A percentile compares a stretch with the other conserved stretches of the same genome.
Conservation (phyloP, 2,888 invertebrate genomes). For the Onchidella celtica region DNA sequence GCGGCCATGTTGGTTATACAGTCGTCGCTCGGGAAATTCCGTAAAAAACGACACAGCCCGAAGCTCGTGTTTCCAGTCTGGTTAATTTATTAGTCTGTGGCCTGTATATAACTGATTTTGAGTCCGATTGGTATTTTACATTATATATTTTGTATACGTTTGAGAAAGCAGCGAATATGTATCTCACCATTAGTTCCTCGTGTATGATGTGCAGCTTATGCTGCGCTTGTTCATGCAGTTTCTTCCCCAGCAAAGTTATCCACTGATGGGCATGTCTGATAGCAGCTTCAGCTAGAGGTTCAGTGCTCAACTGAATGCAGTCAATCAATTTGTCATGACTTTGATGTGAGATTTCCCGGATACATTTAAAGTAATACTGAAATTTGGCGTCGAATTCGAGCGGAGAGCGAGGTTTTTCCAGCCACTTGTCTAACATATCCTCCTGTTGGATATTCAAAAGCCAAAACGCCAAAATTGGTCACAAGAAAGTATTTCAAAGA, state of each 20-base stretch:
- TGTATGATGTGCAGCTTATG: slow-evolving; percentile 86
- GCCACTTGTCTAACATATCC: slow-evolving; percentile 85
- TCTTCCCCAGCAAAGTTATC: slow-evolving; percentile 88
- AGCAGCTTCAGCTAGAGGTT: slow-evolving; percentile 87
- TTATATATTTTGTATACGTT: no score
- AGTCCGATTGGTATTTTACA: no score
- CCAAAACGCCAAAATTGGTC: background rate
- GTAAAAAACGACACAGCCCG: no score
- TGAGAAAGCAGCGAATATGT: no score
- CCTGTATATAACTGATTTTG: no score
- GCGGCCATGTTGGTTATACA: no score
- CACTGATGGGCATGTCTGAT: slow-evolving; percentile 89
- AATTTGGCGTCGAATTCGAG: slow-evolving; percentile 91
- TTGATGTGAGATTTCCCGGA: slow-evolving; percentile 83
- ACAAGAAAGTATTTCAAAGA: background rate
- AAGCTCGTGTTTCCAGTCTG: no score
- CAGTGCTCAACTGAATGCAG: slow-evolving; percentile 84
- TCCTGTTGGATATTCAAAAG: slow-evolving; percentile 3
- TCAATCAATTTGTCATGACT: slow-evolving; percentile 63
- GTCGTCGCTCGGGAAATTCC: no score
- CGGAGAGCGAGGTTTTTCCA: slow-evolving; percentile 84
- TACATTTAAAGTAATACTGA: slow-evolving; percentile 89
- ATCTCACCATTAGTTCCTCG: slow-evolving; percentile 86
- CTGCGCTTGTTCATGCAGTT: slow-evolving; percentile 86
- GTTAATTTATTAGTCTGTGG: no score